These are phyloP conservation scores for Babyrousa celebensis DNA, from an alignment of 2,797 vertebrate species.

Conservation along the genomic window DNA sequence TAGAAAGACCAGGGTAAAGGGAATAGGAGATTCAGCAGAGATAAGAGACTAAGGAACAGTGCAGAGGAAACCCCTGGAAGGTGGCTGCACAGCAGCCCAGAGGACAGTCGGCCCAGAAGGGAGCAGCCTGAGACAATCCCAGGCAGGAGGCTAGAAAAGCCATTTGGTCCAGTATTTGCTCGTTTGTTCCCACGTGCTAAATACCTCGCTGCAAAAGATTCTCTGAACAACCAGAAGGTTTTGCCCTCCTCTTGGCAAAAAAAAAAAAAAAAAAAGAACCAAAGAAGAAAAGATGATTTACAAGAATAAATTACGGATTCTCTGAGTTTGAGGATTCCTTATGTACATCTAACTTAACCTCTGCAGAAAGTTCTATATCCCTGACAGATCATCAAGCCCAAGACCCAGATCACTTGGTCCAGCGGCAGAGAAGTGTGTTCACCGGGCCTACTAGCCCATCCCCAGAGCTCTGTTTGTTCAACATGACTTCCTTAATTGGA, in stretches of 20 bases:
- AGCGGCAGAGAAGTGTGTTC: background rate
- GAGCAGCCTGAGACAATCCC: background rate
- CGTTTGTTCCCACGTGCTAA: slow-evolving; percentile 23
- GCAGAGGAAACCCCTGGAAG: background rate
- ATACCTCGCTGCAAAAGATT: background rate
- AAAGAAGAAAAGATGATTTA: background rate
- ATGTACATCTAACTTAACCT: background rate
- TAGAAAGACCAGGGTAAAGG: background rate
- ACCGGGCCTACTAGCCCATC: background rate
- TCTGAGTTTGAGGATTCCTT: background rate
- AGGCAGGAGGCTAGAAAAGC: background rate
- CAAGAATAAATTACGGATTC: background rate
- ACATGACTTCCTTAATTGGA: background rate
- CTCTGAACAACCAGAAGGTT: background rate
- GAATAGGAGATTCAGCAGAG: background rate
- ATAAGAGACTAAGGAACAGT: background rate
- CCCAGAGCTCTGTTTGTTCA: background rate
- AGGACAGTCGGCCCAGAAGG: background rate
- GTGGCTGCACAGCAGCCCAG: background rate
- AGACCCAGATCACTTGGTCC: background rate
- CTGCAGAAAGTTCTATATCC: background rate
- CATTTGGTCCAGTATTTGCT: background rate
- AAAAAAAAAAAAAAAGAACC: background rate
- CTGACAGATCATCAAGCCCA: background rate
- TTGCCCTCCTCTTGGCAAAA: background rate